phyloP scores from a whole-genome alignment of 2,797 vertebrate species.

The Hydrophis major region DNA sequence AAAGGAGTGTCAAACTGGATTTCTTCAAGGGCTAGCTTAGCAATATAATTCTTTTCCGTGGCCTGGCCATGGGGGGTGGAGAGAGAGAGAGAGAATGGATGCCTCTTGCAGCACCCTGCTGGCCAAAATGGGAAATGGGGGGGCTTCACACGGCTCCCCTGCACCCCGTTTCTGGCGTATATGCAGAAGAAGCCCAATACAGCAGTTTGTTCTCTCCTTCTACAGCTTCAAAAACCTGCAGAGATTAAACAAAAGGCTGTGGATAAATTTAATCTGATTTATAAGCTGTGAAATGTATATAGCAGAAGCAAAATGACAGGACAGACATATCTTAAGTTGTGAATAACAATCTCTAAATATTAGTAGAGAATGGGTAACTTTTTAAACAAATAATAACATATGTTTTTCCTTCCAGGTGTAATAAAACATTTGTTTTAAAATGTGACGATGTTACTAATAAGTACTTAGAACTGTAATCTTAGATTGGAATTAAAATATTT shows the following conservation, averaged over 20 bases:
- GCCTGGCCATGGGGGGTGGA: no score
- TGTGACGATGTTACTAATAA: neutral
- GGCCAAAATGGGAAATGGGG: no score
- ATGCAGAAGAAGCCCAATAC: neutral
- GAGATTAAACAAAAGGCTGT: neutral
- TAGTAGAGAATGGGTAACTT: neutral
- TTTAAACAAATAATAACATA: neutral
- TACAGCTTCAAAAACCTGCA: neutral
- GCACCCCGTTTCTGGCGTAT: neutral
- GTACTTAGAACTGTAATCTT: neutral
- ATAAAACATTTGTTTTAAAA: neutral
- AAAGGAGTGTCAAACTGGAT: no score
- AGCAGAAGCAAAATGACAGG: constrained; percentile 1
- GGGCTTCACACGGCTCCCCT: no score
- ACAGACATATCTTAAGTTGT: neutral
- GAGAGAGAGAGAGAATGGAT: no score
- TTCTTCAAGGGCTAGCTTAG: no score
- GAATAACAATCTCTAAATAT: neutral
- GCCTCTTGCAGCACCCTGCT: no score
- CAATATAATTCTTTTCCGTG: no score
- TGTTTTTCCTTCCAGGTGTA: neutral
- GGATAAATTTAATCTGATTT: constrained; percentile 5
- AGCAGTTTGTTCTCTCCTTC: neutral
- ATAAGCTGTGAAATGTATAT: neutral
- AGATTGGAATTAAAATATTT: neutral